Evolutionary conservation across 1,140 invertebrate genomes (phyloP).

Genomic region (Zaprionus africanus): DNA sequence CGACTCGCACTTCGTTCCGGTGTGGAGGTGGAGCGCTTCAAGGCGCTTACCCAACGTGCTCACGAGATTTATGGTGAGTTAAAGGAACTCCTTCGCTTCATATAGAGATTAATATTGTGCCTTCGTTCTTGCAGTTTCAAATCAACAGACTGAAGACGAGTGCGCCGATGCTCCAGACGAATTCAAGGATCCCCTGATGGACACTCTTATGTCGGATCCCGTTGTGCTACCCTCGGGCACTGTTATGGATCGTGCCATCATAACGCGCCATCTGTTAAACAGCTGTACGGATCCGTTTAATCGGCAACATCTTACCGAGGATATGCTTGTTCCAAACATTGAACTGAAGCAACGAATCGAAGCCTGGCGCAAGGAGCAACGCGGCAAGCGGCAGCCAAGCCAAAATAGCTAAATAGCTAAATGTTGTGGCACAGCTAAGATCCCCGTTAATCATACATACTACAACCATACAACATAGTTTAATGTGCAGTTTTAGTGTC

Average conservation of each 20-base stretch:
- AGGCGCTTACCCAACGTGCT: constrained; percentile 91
- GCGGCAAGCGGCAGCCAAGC: constrained; percentile 80
- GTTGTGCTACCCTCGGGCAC: constrained; percentile 97
- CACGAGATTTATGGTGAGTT: constrained; percentile 88
- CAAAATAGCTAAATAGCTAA: constrained; percentile 69
- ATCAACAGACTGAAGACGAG: constrained; percentile 94
- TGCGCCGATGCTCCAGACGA: constrained; percentile 98
- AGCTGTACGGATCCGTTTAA: constrained; percentile 99
- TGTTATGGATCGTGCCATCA: constrained; percentile 97
- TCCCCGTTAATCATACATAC: neutral
- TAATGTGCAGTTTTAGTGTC: constrained; percentile 78
- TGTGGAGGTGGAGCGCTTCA: constrained; percentile 93
- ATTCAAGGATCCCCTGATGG: constrained; percentile 98
- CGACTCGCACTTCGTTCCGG: constrained; percentile 93
- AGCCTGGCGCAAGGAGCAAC: constrained; percentile 91
- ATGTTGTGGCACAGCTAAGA: neutral
- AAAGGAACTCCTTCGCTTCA: no score
- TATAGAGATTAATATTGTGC: neutral
- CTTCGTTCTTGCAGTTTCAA: constrained; percentile 87
- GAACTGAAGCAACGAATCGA: constrained; percentile 92
- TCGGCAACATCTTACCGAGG: constrained; percentile 95
- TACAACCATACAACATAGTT: constrained; percentile 49
- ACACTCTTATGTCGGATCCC: constrained; percentile 98
- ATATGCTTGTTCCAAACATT: constrained; percentile 90
- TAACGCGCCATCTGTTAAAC: constrained; percentile 96